These are phyloP conservation scores for Metellina segmentata DNA, from an alignment of 2,888 invertebrate genomes.

Conservation along the genomic window DNA sequence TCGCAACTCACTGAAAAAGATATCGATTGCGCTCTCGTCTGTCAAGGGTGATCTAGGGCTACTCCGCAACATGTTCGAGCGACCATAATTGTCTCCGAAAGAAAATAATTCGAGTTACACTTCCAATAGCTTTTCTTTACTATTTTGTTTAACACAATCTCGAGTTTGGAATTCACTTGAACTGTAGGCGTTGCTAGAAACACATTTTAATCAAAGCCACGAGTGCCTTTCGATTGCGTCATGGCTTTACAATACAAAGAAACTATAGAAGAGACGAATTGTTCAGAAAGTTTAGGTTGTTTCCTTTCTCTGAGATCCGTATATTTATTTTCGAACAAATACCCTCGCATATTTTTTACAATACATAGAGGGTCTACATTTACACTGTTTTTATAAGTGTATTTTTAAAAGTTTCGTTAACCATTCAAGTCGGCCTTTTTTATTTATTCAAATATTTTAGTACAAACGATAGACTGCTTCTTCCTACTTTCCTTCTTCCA, in stretches of 20 bases:
- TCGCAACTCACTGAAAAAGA: conserved; percentile 22
- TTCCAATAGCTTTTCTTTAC: neutral
- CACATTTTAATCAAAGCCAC: neutral
- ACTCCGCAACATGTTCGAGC: neutral
- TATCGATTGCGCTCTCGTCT: conserved; percentile 44
- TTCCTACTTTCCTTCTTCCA: no score
- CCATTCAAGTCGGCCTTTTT: no score
- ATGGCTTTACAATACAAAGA: neutral
- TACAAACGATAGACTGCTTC: no score
- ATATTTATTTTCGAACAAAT: no score
- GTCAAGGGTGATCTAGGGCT: conserved; percentile 33
- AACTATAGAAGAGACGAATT: neutral
- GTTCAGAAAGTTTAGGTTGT: no score
- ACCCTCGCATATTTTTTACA: no score
- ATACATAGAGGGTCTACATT: no score
- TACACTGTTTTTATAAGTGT: no score
- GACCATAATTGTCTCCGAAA: conserved; percentile 22
- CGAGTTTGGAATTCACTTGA: neutral
- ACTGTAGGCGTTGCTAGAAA: neutral
- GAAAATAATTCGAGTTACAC: conserved; percentile 36
- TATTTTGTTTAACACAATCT: neutral
- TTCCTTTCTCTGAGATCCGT: no score
- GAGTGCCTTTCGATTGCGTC: neutral
- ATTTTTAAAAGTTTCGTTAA: no score
- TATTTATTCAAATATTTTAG: no score